Conservation (phyloP, 2,113 vertebrate genomes). For the Dolichallabes microphthalmus region DNA sequence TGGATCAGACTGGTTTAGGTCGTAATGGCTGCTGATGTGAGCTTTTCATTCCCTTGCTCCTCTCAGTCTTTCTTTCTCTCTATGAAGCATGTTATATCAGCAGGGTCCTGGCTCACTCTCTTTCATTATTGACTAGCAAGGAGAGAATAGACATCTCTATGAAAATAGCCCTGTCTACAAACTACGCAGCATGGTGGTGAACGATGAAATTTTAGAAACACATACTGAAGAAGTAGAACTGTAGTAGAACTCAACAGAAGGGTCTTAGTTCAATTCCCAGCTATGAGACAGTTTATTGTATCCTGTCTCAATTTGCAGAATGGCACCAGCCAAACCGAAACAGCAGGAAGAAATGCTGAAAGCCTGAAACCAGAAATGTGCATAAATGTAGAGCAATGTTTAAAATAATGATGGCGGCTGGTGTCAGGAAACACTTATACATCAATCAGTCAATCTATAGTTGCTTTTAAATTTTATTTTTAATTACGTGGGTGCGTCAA, state of each 20-base stretch:
- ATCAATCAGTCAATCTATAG: too few species aligned
- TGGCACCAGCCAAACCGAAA: background rate
- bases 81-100: background rate
- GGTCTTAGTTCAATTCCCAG: background rate
- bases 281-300: background rate
- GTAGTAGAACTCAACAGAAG: background rate
- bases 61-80: background rate
- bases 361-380: background rate
- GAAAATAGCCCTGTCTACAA: background rate
- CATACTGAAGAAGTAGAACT: background rate
- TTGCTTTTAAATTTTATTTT: too few species aligned
- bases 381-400: background rate
- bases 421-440: background rate
- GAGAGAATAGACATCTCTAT: background rate
- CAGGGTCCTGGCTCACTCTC: conserved; percentile 1
- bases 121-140: background rate
- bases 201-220: background rate
- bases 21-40: background rate
- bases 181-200: background rate
- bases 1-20: background rate
- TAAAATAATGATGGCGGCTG: background rate
- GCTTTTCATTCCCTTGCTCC: background rate
- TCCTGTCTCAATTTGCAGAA: background rate
- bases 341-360: background rate
- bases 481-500: too few species aligned